These are phyloP conservation scores for Halcyon badia DNA, from an alignment of 2,797 vertebrate species.

Conservation along the genomic window DNA sequence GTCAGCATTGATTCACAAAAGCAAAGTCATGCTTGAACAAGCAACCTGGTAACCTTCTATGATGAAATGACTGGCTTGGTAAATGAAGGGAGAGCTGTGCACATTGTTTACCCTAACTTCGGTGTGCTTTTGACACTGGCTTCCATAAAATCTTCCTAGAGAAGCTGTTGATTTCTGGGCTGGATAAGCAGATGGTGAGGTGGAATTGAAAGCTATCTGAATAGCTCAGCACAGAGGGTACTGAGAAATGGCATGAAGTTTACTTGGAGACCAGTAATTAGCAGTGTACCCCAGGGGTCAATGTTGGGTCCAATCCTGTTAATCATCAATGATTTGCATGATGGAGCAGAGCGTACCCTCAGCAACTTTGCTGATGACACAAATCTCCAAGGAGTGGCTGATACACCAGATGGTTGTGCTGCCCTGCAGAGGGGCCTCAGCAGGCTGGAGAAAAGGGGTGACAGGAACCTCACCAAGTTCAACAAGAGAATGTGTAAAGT, in stretches of 20 bases:
- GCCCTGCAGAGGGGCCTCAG: rapidly evolving
- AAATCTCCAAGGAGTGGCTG: not conserved
- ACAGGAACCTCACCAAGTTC: not conserved
- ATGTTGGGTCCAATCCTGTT: too few species aligned
- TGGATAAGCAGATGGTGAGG: not conserved
- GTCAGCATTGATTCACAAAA: not conserved
- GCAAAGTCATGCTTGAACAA: not conserved
- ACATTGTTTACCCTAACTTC: too few species aligned
- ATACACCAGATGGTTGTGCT: not conserved
- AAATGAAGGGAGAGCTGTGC: too few species aligned
- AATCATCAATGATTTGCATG: not conserved
- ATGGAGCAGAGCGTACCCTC: not conserved
- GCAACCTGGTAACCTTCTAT: not conserved
- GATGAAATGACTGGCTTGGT: too few species aligned
- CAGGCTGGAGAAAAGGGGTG: too few species aligned
- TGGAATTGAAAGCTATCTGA: not conserved
- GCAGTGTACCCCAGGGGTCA: not conserved
- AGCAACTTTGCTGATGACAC: not conserved
- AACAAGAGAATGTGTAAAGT: not conserved
- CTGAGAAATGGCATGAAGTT: not conserved
- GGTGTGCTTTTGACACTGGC: too few species aligned
- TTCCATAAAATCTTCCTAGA: too few species aligned
- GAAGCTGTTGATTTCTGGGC: too few species aligned
- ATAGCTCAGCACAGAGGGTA: not conserved
- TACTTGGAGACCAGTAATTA: not conserved